Conservation (phyloP, 2,888 invertebrate genomes). For the Acanthosepion lycidas region DNA sequence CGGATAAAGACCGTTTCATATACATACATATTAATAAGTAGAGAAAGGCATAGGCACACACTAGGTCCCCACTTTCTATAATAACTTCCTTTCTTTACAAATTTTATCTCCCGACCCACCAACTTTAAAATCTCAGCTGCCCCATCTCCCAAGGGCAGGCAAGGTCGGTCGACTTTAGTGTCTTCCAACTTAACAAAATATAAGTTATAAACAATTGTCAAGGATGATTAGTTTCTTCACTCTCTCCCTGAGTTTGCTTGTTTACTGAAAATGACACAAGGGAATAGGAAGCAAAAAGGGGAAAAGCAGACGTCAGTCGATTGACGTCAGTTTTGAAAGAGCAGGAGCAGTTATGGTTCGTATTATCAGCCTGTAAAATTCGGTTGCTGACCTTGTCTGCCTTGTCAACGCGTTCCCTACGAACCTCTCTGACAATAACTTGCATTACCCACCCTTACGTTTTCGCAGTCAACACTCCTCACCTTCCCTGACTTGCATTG, state of each 20-base stretch:
- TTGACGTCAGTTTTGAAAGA: background rate
- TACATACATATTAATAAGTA: too few relatives aligned
- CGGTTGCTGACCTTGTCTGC: conserved; percentile 33
- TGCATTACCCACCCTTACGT: background rate
- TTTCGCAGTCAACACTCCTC: background rate
- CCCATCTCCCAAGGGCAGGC: background rate
- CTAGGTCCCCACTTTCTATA: background rate
- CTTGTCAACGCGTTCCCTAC: background rate
- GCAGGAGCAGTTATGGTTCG: background rate
- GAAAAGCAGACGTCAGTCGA: background rate
- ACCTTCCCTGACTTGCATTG: background rate
- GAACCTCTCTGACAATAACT: background rate
- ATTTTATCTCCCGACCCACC: background rate
- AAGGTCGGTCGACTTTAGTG: background rate
- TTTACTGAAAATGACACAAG: background rate
- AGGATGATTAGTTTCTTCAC: background rate
- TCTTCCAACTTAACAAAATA: background rate
- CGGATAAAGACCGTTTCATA: too few relatives aligned
- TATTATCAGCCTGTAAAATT: background rate
- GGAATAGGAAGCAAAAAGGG: background rate
- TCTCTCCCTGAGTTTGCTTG: background rate
- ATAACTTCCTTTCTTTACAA: background rate
- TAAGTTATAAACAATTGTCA: background rate
- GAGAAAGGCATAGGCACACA: background rate
- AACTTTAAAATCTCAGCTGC: background rate